These are phyloP conservation scores for Mormyrus proboscirostris DNA, from an alignment of 2,797 vertebrate genomes.

Conservation along the genomic window DNA sequence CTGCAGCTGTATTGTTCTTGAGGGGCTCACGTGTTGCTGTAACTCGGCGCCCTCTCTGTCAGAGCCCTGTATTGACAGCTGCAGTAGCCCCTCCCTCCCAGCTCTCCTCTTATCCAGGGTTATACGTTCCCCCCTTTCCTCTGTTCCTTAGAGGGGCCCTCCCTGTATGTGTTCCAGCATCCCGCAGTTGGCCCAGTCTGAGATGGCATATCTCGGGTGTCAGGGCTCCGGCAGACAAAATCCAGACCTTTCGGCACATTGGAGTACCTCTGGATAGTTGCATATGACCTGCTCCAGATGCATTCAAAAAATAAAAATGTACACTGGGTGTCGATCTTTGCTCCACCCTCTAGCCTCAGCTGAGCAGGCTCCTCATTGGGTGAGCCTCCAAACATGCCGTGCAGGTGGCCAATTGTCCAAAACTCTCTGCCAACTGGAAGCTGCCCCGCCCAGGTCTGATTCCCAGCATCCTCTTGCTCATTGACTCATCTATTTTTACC, in stretches of 20 bases:
- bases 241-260: not conserved
- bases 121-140: not conserved
- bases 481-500: conserved; percentile 21
- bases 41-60: not conserved
- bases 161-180: not conserved
- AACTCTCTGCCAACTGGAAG: not conserved
- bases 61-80: conserved; percentile 15
- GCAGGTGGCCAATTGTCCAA: not conserved
- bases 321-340: not conserved
- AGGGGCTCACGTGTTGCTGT: not conserved
- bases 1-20: not conserved
- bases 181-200: not conserved
- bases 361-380: not conserved
- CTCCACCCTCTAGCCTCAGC: not conserved
- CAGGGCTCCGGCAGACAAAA: not conserved
- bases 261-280: not conserved
- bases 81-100: not conserved
- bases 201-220: not conserved
- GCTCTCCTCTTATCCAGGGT: not conserved
- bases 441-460: not conserved
- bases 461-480: conserved; percentile 2
- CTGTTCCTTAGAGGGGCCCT: not conserved
- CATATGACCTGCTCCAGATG: not conserved
- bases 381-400: not conserved
- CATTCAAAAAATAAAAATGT: not conserved